These are phyloP conservation scores for Haliclona indistincta DNA, from an alignment of 37 sponge, comb jelly and placozoan species.

Conservation along the genomic window DNA sequence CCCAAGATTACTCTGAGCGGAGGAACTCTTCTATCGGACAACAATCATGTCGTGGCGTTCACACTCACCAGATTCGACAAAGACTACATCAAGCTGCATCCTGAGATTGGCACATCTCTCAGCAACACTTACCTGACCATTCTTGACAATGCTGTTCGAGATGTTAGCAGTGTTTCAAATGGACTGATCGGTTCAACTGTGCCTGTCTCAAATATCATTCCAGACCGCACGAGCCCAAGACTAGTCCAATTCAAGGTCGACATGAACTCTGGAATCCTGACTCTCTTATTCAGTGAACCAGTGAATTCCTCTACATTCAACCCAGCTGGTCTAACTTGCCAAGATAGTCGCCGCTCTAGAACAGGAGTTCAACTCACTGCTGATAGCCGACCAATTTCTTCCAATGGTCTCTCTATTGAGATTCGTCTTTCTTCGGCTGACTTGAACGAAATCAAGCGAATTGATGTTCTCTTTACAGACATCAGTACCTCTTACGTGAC, in stretches of 20 bases:
- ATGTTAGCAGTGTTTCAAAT: constrained; percentile 51
- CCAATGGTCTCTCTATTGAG: constrained; percentile 59
- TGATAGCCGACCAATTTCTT: constrained; percentile 38
- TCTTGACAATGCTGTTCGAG: constrained; percentile 35
- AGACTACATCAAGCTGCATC: constrained; percentile 71
- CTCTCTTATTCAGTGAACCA: constrained; percentile 75
- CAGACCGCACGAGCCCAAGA: constrained; percentile 57
- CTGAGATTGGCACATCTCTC: constrained; percentile 51
- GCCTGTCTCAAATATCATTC: constrained; percentile 21
- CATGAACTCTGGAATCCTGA: constrained; percentile 64
- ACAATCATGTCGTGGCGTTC: constrained; percentile 59
- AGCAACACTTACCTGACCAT: constrained; percentile 74
- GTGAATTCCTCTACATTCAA: constrained; percentile 63
- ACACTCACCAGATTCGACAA: constrained; percentile 46
- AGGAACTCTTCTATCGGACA: constrained; percentile 44
- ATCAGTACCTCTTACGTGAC: constrained; percentile 69
- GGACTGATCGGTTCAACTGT: constrained; percentile 40
- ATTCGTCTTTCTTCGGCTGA: constrained; percentile 64
- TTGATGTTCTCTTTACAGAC: constrained; percentile 61
- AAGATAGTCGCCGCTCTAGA: constrained; percentile 73
- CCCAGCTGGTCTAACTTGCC: constrained; percentile 56
- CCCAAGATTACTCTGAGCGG: constrained; percentile 12
- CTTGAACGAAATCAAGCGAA: constrained; percentile 84
- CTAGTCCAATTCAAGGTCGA: constrained; percentile 65
- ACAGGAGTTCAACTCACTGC: constrained; percentile 69